A percentile compares a stretch with the other conserved stretches of the same genome.
These are phyloP conservation scores for Cephus pygmeus DNA, from an alignment of 2,888 invertebrate genomes.

Conservation along the genomic window DNA sequence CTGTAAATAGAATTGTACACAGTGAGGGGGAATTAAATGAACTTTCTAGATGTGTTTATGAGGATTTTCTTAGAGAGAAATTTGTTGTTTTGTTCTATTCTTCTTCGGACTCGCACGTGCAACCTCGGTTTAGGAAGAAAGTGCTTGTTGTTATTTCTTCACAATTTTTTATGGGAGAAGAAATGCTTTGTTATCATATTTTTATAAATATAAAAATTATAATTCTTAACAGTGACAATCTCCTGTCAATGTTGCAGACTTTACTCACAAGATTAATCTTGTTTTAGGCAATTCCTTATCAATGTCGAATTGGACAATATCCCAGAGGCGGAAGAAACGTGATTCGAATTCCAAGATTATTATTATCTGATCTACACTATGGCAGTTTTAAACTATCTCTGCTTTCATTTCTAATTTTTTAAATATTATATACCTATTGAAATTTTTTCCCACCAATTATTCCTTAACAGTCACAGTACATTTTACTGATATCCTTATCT, in stretches of 20 bases:
- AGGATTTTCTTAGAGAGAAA: not conserved
- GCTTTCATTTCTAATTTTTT: not conserved
- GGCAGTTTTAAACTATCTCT: not conserved
- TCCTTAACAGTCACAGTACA: not conserved
- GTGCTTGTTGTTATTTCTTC: not conserved
- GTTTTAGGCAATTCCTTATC: not conserved
- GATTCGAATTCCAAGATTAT: not conserved
- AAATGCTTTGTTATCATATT: not conserved
- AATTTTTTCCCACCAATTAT: not conserved
- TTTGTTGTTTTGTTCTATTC: not conserved
- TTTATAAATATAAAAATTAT: not conserved
- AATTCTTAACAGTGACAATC: not conserved
- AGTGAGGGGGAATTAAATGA: not conserved
- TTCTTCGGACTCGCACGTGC: not conserved
- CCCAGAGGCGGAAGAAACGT: not conserved
- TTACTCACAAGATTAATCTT: not conserved
- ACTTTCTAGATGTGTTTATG: not conserved
- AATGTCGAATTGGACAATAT: not conserved
- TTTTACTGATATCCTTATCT: not conserved
- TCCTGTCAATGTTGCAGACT: not conserved
- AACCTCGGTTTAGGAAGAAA: not conserved
- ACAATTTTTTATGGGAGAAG: not conserved
- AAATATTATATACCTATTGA: not conserved
- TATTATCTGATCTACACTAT: not conserved
- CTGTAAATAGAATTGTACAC: not conserved